Conservation (phyloP, 2,113 vertebrate species). For the Gopherus evgoodei region DNA sequence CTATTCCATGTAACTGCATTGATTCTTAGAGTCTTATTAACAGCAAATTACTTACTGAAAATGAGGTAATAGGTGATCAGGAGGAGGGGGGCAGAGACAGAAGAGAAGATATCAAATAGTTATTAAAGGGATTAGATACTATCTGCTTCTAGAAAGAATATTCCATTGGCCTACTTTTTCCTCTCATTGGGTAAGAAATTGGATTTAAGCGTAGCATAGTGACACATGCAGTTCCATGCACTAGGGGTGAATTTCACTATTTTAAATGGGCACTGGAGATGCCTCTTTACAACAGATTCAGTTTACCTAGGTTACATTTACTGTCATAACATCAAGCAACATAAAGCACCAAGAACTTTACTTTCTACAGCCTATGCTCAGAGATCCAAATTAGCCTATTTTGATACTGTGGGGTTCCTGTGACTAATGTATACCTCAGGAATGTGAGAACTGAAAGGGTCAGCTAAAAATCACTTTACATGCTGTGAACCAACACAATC, state of each 20-base stretch:
- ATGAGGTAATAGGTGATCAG: rapidly evolving
- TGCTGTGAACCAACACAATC: constrained; percentile 23
- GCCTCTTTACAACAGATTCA: background rate
- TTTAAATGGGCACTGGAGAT: background rate
- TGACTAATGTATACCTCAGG: background rate
- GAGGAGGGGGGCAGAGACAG: no score
- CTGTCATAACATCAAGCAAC: background rate
- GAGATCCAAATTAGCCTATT: background rate
- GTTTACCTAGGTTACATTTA: background rate
- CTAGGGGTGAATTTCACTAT: background rate
- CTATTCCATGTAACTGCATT: rapidly evolving
- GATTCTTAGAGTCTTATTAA: background rate
- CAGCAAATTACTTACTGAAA: background rate
- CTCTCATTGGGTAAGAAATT: background rate
- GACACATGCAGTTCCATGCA: background rate
- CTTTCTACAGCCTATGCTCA: background rate
- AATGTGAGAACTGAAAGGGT: background rate
- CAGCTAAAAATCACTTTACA: background rate
- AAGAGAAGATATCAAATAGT: background rate
- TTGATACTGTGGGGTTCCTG: background rate
- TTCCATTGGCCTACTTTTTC: background rate
- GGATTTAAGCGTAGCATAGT: background rate
- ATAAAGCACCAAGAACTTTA: background rate
- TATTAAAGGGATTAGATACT: background rate
- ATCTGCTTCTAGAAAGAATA: background rate